Evolutionary conservation across 2,888 invertebrate species (phyloP), one percentile per base, ranked within the genome.

Genomic region (Yponomeuta cagnagella): DNA sequence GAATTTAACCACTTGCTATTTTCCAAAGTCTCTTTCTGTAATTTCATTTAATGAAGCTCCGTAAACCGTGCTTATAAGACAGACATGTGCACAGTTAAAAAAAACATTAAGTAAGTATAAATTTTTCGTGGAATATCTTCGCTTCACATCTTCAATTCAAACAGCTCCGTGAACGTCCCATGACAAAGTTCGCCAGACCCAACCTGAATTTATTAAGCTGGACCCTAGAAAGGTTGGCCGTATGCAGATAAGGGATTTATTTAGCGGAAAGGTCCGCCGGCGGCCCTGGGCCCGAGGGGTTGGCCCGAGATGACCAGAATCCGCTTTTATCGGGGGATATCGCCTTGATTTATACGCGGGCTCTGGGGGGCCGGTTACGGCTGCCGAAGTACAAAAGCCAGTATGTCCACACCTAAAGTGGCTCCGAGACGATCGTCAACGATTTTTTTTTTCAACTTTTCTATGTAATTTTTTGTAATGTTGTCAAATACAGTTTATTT

Each of bases 161-260:
- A 69, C 88, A 80, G 63, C 91, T 89, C 88, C 74, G 75, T 79
- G 76, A 2, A 74, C 70, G 48, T 81, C 80, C 75, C 77, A 81
- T 12, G n/a, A 52, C 82, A 90, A 90, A 89, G 80, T 90, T 89
- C 79, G 82, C 84, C 81, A 85, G 84, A 83, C 90, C 92, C 91
- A 90, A 92, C 91, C 89, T 91, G 92, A 92, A 92, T 92, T 90
- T 92, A 92, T 92, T 90, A 92, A 91, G 90, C 92, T 80, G 92
- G 92, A 92, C 92, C 92, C 90, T 88, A 85, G 90, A 89, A 91
- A 92, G 92, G 92, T 92, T 89, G 90, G 92, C 89, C 92, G 90
- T 92, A 92, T 92, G 92, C 91, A 92, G 92, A 92, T 92, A 92
- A 92, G 92, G 91, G 92, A 92, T 92, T 92, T 92, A 92, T 91